Base-by-base conservation (phyloP, 1,140 invertebrate genomes). In the Anastrepha ludens region DNA sequence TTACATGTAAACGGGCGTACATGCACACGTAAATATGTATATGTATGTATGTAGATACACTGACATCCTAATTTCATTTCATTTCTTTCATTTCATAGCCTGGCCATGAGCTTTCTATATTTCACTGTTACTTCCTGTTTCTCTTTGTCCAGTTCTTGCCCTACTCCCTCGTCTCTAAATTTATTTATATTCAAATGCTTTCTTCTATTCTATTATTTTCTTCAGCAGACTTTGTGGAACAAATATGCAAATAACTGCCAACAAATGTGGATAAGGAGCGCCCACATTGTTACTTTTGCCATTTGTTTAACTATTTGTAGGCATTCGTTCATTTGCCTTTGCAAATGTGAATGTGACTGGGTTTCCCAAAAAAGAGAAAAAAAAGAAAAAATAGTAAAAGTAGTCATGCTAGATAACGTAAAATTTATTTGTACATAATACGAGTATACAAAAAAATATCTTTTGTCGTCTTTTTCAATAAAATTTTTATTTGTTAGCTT, bases 231-330 rank as follows among this genome's bases (percentile, higher is more conserved):
- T 81, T 70, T 81, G 74, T 81, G 74, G 47, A 81, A 81, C 74
- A 81, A 81, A 81, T 81, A 81, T 81, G 74, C 74, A 81, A 81
- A 81, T 81, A 81, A 81, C 29, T 58, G 74, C 74, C 74, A 81
- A 81, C 74, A 58, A 81, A 81, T 81, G 50, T 81, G 50, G 74
- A 81, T 81, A 81, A 81, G 29, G 74, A 81, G 47, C 74, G 20
- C 29, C 8, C 47, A 20, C 74, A 55, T 81, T 81, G 74, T 81
- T 81, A 81, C 15, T 55, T 55, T 81, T 81, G n/a, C n/a, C 17
- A n/a, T 55, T 81, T 74, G 67, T 50, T 81, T 81, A 81, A 81
- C 74, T 50, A 81, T 81, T 81, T 81, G 74, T 55, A 55, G 17
- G 20, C 11, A 58, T 15, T 8, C 17, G 3, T 81, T 41, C 7